Evolutionary conservation across 2,888 invertebrate species (phyloP), one percentile per base, ranked within the genome.

Genomic region (Meganola albula): DNA sequence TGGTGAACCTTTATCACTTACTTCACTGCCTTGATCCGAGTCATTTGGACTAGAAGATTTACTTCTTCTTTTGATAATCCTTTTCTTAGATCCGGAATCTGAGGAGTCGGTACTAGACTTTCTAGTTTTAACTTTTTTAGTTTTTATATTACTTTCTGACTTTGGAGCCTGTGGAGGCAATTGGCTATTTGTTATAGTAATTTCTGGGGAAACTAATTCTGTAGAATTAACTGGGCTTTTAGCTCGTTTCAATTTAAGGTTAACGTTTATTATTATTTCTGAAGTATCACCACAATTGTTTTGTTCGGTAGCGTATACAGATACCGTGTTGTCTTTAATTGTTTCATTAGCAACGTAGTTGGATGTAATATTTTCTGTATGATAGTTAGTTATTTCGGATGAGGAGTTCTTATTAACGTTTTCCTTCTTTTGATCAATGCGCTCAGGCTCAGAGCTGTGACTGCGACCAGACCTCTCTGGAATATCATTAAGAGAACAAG

Each of bases 121-220:
- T 32, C 73, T 65, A 9, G 42, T 72, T 75, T 58, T 89, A 39
- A 42, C 57, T 77, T 58, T 85, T 48, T 83, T 84, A 1, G 52
- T 45, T 58, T 82, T 83, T 5, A 48, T 42, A 13, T 44, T 16
- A n/a, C 58, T 60, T 33, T 87, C 87, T 10, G 63, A 9, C 58
- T 87, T 87, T 10, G 87, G 87, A 27, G 82, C 75, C 53, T 82
- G 86, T 2, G 88, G 87, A 24, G 87, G 87, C 44, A 87, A 54
- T 42, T 85, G 76, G 53, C 74, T 74, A 44, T 82, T 84, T 4
- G 78, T 73, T 32, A 80, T 73, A 10, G 69, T 76, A 40, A 83
- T 68, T 64, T 85, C 85, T 26, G 84, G 77, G 6, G 77, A 75
- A 13, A 77, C 67, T 33, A 80, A 40, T 43, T 84, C 80, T 8